Conservation (phyloP, 2,113 vertebrate genomes). For the Cyanistes caeruleus region DNA sequence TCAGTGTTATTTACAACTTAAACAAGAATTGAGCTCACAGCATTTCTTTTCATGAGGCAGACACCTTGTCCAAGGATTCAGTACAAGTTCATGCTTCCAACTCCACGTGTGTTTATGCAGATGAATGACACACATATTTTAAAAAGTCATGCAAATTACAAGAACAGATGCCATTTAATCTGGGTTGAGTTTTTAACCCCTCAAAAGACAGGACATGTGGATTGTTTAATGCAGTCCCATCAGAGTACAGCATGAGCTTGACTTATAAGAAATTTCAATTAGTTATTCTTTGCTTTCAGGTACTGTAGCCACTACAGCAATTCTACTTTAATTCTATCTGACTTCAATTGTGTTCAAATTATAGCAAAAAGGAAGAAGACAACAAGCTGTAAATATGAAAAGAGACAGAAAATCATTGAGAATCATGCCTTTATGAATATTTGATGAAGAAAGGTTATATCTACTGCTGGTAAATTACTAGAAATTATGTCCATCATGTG, state of each 20-base stretch:
- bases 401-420: constrained; percentile 99
- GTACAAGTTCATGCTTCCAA: background rate
- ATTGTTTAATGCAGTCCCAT: background rate
- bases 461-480: constrained; percentile 94
- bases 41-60: background rate
- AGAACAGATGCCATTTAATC: background rate
- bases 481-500: constrained; percentile 88
- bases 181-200: background rate
- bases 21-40: background rate
- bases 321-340: constrained; percentile 89
- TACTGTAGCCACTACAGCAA: constrained; percentile 73
- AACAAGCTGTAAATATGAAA: constrained; percentile 95
- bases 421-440: constrained; percentile 97
- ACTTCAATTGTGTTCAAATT: constrained; percentile 89
- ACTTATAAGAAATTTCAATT: constrained; percentile 14
- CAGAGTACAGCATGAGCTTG: background rate
- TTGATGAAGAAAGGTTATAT: constrained; percentile 93
- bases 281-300: constrained; percentile 66
- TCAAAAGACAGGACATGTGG: background rate
- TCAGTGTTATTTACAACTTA: background rate
- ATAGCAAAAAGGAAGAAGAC: constrained; percentile 87
- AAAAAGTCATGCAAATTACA: background rate
- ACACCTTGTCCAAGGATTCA: background rate
- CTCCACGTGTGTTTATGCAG: background rate
- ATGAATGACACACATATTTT: background rate